Evolutionary conservation across 2,888 invertebrate genomes (phyloP).

Genomic region (Noctua janthina): DNA sequence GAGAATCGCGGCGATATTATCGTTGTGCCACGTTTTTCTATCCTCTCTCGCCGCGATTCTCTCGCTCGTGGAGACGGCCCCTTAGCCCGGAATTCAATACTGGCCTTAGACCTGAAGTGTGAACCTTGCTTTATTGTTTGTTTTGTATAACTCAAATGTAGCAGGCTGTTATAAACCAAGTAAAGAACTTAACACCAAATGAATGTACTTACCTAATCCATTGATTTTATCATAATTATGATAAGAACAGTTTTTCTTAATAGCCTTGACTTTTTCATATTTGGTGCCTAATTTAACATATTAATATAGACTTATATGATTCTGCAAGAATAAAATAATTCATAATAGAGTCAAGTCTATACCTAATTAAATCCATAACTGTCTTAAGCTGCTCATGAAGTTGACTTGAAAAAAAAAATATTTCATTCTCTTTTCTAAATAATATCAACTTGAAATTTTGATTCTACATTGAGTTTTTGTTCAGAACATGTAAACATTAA

Average conservation of each 20-base stretch:
- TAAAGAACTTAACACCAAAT: conserved; percentile 12
- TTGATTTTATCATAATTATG: background rate
- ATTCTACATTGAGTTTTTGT: background rate
- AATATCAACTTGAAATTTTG: background rate
- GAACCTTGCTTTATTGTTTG: background rate
- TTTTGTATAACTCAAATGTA: background rate
- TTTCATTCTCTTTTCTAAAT: background rate
- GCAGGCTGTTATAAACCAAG: background rate
- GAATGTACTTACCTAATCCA: conserved; percentile 45
- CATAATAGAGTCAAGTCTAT: no score
- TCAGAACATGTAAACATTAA: background rate
- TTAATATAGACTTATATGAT: background rate
- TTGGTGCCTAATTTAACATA: background rate
- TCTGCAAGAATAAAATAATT: background rate
- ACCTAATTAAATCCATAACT: background rate
- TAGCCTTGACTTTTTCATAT: background rate
- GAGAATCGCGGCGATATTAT: no score
- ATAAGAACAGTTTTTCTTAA: no score
- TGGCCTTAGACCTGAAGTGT: background rate
- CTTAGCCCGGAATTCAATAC: background rate
- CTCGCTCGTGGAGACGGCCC: no score
- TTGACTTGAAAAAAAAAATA: background rate
- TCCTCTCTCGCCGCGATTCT: no score
- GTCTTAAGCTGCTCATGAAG: no score
- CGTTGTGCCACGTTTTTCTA: no score